Evolutionary conservation across 2,113 vertebrate genomes (phyloP).

Genomic region (Physeter macrocephalus): DNA sequence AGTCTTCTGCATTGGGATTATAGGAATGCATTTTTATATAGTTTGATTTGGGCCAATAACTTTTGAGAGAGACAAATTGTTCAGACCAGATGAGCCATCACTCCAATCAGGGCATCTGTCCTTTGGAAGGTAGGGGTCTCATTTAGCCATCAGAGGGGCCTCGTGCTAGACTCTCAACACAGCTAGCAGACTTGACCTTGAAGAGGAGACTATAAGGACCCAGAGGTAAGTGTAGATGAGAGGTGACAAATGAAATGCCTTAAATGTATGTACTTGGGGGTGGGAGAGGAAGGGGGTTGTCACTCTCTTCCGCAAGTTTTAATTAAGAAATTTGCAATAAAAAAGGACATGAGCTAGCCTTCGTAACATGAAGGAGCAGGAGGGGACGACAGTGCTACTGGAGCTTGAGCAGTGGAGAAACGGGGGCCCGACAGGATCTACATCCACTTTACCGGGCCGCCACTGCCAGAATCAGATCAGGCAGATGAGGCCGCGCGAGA

Average conservation of each 20-base stretch:
- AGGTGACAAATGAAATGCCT: not conserved
- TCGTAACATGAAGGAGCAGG: not conserved
- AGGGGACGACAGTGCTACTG: not conserved
- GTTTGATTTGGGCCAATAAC: not conserved
- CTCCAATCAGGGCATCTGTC: not conserved
- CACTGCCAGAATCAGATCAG: not conserved
- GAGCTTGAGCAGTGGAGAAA: not conserved
- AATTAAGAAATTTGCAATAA: not conserved
- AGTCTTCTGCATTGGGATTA: not conserved
- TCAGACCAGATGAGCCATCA: not conserved
- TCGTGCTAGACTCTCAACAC: not conserved
- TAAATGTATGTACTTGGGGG: not conserved
- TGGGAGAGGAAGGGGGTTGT: not conserved
- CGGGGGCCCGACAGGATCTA: fast-evolving
- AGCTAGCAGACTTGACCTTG: not conserved
- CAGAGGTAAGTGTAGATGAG: not conserved
- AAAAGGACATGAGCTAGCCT: not conserved
- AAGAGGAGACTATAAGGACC: not conserved
- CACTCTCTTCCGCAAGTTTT: not conserved
- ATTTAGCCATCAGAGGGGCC: not conserved
- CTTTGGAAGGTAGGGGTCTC: not conserved
- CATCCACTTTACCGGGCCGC: fast-evolving
- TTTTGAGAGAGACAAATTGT: not conserved
- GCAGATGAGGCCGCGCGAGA: not conserved
- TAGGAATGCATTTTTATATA: not conserved